Evolutionary conservation across 2,113 vertebrate genomes (phyloP), one percentile per base, ranked within the genome.

Genomic region (Ardeotis arabs): DNA sequence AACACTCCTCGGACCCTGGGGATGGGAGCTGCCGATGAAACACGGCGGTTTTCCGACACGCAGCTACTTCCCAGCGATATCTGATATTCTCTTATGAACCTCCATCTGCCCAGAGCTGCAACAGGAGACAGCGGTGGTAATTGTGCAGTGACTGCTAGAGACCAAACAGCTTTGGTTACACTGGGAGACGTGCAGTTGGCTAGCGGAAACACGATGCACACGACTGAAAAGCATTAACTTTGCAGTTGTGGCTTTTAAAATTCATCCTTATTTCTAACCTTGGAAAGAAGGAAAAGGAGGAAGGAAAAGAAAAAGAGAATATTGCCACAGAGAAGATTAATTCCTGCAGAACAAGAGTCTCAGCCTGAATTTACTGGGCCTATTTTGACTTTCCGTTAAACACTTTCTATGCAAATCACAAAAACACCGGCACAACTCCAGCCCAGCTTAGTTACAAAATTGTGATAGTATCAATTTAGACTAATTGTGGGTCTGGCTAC

Each of bases 41-140:
- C 56, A 49, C 2, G 0, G 37, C 0, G 2, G 27, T 29, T 87
- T 81, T 39, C 7, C 0, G 4, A 56, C 0, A 4, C 6, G 31
- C 59, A 84, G 94, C 74, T 63, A 63, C 73, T 75, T n/a, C 81
- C 81, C 73, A 16, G 77, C 2, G 67, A 60, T 19, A 66, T 20
- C 89, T 24, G 84, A 93, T 31, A 53, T 4, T 64, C 74, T 72
- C 89, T 64, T 18, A 28, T 20, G 60, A 74, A 24, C 33, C 73
- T 84, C 68, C 59, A 82, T 52, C 69, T 55, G 82, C 79, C 82
- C 68, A 28, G 68, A 52, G 84, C 56, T 72, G 89, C 75, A 74
- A 58, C n/a, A 67, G 72, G 64, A 89, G 31, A 47, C 6, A 21
- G 60, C 80, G 70, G 83, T 47, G 76, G 80, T 55, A 62, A 53